Evolutionary conservation across 2,888 invertebrate genomes (phyloP).

Genomic region (Gryllus longicercus): DNA sequence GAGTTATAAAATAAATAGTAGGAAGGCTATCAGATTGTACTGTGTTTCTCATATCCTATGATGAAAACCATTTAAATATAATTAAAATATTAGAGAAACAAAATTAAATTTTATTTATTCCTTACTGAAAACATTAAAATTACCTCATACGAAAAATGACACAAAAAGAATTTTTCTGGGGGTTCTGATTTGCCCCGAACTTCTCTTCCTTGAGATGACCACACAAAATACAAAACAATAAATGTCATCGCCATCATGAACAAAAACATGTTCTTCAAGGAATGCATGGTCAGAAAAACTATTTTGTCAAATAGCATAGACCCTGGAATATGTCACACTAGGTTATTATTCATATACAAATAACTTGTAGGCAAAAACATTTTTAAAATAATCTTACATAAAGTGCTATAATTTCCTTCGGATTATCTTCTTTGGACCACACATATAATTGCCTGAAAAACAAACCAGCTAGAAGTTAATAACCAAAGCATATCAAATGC

Average conservation of each 20-base stretch:
- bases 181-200: constrained; percentile 31
- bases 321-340: no score
- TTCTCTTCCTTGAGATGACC: constrained; percentile 36
- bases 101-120: not conserved
- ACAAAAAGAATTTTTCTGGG: constrained; percentile 34
- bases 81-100: constrained; percentile 20
- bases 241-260: constrained; percentile 35
- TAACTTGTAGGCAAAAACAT: no score
- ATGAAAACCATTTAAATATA: constrained; percentile 1
- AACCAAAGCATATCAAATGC: no score
- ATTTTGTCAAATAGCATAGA: no score
- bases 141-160: constrained; percentile 35
- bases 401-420: no score
- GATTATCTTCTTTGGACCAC: no score
- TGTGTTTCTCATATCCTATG: constrained; percentile 33
- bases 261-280: constrained; percentile 36
- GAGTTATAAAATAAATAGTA: constrained; percentile 58
- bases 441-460: no score
- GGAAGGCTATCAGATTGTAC: constrained; percentile 37
- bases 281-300: constrained; percentile 28
- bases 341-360: no score
- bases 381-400: no score
- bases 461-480: no score
- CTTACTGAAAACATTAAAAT: not conserved
- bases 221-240: constrained; percentile 35